Conservation (phyloP, 2,113 vertebrate species). For the Micromys minutus region DNA sequence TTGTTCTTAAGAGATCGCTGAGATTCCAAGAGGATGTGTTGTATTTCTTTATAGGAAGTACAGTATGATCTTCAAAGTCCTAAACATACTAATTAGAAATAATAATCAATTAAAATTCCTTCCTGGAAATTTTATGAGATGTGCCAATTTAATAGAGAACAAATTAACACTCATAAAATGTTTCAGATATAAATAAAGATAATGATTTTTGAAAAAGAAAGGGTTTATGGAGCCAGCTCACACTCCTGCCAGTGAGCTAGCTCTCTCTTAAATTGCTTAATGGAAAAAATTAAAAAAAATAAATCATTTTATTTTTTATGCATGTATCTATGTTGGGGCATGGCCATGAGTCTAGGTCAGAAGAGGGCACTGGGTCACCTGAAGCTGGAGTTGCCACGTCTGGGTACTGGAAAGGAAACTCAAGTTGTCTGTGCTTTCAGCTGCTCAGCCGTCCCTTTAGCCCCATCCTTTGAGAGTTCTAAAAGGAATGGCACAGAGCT, state of each 20-base stretch:
- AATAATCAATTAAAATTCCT: constrained; percentile 43
- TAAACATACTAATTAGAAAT: constrained; percentile 8
- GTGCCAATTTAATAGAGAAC: constrained; percentile 37
- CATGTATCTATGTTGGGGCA: background rate
- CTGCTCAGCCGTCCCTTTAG: background rate
- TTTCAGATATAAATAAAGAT: constrained; percentile 10
- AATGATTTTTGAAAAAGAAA: background rate
- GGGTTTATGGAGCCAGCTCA: background rate
- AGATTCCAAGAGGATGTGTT: background rate
- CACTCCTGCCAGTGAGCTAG: background rate
- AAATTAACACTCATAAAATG: constrained; percentile 35
- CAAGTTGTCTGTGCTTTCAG: background rate
- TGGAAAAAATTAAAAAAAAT: background rate
- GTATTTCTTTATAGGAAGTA: background rate
- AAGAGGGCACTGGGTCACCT: too few relatives aligned
- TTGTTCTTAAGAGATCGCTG: background rate
- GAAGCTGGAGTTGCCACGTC: background rate
- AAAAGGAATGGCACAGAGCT: background rate
- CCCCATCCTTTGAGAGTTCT: background rate
- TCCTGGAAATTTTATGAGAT: constrained; percentile 23
- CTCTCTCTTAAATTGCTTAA: background rate
- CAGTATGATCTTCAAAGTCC: constrained; percentile 6
- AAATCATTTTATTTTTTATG: background rate
- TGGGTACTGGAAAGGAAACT: too few relatives aligned
- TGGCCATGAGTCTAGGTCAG: background rate